A percentile compares a stretch with the other conserved stretches of the same genome.
phyloP scores from a whole-genome alignment of 2,797 vertebrate genomes.

The Meriones psammophilus region DNA sequence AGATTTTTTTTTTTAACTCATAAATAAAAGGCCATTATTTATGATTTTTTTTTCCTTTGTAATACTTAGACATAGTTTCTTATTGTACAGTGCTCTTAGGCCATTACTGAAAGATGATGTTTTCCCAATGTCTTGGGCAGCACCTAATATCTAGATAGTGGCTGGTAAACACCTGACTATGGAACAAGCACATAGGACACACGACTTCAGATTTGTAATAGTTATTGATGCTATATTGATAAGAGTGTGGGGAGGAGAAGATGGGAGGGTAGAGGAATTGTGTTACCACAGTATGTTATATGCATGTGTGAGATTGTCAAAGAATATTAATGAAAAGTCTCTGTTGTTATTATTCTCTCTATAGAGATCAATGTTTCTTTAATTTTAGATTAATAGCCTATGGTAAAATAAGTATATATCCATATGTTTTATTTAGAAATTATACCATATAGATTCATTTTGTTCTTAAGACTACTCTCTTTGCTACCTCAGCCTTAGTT shows the following conservation, averaged over 20 bases:
- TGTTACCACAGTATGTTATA: neutral
- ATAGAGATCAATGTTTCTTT: neutral
- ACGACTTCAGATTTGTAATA: constrained; percentile 26
- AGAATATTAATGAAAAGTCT: neutral
- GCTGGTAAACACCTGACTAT: neutral
- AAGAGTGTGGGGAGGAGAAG: neutral
- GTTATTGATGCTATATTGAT: neutral
- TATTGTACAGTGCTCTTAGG: neutral
- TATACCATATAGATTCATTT: neutral
- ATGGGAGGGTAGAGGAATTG: neutral
- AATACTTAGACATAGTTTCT: neutral
- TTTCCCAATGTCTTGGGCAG: neutral
- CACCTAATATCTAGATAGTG: neutral
- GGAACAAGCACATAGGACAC: neutral
- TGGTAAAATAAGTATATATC: neutral
- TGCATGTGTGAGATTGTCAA: neutral
- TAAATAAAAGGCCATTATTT: neutral
- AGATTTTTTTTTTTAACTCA: neutral
- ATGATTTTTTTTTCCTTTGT: constrained; percentile 10
- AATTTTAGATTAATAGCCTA: constrained; percentile 21
- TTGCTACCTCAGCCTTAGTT: constrained; percentile 53
- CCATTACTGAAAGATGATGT: neutral
- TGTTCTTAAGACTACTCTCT: constrained; percentile 23
- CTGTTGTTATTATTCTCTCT: neutral
- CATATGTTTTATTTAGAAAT: constrained; percentile 59